A percentile compares a stretch with the other conserved stretches of the same genome.
phyloP scores from a whole-genome alignment of 1,140 invertebrate genomes.

The Drosophila carrolli region DNA sequence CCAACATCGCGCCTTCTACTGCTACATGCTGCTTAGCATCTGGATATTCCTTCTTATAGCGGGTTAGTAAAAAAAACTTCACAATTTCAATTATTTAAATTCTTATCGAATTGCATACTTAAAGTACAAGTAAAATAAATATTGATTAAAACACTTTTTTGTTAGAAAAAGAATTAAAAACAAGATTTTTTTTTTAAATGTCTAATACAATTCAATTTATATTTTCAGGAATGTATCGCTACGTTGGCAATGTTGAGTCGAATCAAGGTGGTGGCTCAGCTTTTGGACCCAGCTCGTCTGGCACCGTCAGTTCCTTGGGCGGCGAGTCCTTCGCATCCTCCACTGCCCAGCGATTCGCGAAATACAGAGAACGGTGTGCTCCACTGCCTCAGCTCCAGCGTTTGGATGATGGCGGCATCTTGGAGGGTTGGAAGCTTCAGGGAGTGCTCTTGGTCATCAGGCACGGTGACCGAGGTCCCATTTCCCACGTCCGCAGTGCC shows the following conservation, averaged over 20 bases:
- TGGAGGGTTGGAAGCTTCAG: conserved; percentile 88
- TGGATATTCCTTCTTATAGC: conserved; percentile 92
- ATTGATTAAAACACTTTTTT: too few relatives aligned
- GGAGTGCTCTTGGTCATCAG: conserved; percentile 92
- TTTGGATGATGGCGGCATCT: conserved; percentile 89
- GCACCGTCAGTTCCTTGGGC: conserved; percentile 45
- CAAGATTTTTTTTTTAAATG: too few relatives aligned
- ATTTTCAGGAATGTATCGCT: conserved; percentile 89
- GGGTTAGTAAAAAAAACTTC: conserved; percentile 84
- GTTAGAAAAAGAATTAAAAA: conserved; percentile 84
- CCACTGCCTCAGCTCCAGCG: conserved; percentile 87
- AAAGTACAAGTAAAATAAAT: too few relatives aligned
- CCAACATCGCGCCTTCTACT: conserved; percentile 91
- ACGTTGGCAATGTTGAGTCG: conserved; percentile 85
- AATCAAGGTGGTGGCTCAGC: conserved; percentile 22
- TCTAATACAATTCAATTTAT: not conserved
- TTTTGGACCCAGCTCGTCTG: conserved; percentile 26
- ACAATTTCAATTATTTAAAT: too few relatives aligned
- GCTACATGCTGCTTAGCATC: conserved; percentile 90
- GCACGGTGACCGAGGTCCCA: conserved; percentile 94
- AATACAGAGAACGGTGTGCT: conserved; percentile 86
- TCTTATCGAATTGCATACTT: too few relatives aligned
- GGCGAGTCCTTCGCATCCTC: conserved; percentile 18
- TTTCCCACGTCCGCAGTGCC: conserved; percentile 90
- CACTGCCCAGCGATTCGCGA: conserved; percentile 64